Conservation (phyloP, 2,888 invertebrate species). For the Drosophila pegasa region DNA sequence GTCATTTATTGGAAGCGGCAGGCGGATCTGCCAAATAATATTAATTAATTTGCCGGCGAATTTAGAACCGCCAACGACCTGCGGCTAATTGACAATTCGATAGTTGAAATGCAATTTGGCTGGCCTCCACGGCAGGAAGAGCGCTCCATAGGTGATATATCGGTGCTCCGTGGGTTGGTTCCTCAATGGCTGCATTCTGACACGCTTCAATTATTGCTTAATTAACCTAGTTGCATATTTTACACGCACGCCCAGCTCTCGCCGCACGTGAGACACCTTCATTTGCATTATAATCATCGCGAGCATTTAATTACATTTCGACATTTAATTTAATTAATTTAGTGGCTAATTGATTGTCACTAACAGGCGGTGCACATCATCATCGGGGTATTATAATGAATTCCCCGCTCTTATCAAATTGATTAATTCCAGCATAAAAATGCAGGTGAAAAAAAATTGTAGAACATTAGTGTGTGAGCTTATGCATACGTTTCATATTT, state of each 20-base stretch:
- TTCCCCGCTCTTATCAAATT: slow-evolving; percentile 1
- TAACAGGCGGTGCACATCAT: slow-evolving; percentile 42
- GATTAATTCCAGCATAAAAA: slow-evolving; percentile 1
- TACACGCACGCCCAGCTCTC: slow-evolving; percentile 51
- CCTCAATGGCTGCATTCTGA: slow-evolving; percentile 19
- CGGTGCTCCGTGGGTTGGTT: background rate
- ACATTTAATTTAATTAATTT: slow-evolving; percentile 80
- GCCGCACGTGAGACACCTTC: slow-evolving; percentile 61
- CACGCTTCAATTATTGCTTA: slow-evolving; percentile 73
- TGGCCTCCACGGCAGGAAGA: slow-evolving; percentile 17
- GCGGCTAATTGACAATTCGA: slow-evolving; percentile 57
- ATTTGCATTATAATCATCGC: slow-evolving; percentile 69
- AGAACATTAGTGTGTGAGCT: background rate
- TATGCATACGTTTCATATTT: background rate
- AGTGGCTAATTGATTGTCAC: slow-evolving; percentile 70
- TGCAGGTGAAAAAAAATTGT: background rate
- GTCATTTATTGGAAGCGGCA: slow-evolving; percentile 44
- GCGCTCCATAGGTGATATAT: background rate
- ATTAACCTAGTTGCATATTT: slow-evolving; percentile 80
- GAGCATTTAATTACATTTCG: slow-evolving; percentile 78
- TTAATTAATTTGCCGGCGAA: slow-evolving; percentile 67
- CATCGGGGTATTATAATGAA: slow-evolving; percentile 16
- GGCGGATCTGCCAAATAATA: slow-evolving; percentile 61
- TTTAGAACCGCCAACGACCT: slow-evolving; percentile 59
- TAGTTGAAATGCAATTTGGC: slow-evolving; percentile 64